phyloP scores from a whole-genome alignment of 2,888 invertebrate genomes.

The Tanytarsus gracilentus region DNA sequence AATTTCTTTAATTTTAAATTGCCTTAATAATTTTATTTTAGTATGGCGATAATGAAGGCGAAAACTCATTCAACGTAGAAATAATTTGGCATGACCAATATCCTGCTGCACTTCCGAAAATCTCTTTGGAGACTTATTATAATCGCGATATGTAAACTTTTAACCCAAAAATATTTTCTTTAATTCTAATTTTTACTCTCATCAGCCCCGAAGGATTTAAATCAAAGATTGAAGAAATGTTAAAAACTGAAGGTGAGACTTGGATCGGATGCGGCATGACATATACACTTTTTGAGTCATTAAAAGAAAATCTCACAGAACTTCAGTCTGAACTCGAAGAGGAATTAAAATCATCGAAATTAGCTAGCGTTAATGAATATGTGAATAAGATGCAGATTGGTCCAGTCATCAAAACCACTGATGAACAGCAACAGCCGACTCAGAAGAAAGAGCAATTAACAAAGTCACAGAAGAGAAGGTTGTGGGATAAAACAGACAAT shows the following conservation, averaged over 20 bases:
- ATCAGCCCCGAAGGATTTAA: constrained; percentile 63
- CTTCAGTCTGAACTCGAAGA: constrained; percentile 65
- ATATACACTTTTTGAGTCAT: constrained; percentile 83
- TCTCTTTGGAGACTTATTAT: constrained; percentile 86
- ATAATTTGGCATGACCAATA: constrained; percentile 79
- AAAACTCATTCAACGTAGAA: constrained; percentile 77
- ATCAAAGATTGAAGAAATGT: constrained; percentile 52
- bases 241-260: constrained; percentile 65
- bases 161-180: not conserved
- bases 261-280: constrained; percentile 90
- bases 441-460: constrained; percentile 76
- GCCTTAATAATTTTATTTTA: constrained; percentile 41
- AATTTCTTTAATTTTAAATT: not conserved
- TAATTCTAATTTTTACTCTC: constrained; percentile 29
- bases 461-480: constrained; percentile 82
- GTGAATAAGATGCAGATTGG: constrained; percentile 29
- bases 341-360: constrained; percentile 42
- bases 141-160: constrained; percentile 80
- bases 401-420: constrained; percentile 28
- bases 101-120: constrained; percentile 68
- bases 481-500: constrained; percentile 75
- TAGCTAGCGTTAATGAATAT: constrained; percentile 45
- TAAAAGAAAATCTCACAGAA: constrained; percentile 71
- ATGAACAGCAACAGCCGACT: constrained; percentile 47
- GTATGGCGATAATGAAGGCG: constrained; percentile 71